Evolutionary conservation across 2,797 vertebrate species (phyloP).

Genomic region (Tapera naevia): DNA sequence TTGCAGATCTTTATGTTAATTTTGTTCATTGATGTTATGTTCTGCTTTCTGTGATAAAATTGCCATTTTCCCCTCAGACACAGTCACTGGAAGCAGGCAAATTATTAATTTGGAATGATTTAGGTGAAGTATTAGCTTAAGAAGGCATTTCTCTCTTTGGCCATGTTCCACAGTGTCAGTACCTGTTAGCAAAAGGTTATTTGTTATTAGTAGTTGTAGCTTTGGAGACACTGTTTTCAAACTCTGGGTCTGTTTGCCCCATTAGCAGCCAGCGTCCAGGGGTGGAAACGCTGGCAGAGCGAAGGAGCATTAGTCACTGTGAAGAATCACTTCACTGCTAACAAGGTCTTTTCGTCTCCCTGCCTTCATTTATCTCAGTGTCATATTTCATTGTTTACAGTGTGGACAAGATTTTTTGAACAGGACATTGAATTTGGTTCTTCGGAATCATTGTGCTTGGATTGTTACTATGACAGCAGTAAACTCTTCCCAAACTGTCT

Average conservation of each 20-base stretch:
- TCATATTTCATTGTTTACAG: not conserved
- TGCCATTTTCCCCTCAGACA: not conserved
- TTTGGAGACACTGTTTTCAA: not conserved
- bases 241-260: not conserved
- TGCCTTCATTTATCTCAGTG: not conserved
- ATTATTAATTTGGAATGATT: not conserved
- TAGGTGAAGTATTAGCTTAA: not conserved
- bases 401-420: not conserved
- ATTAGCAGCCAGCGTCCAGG: not conserved
- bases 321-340: not conserved
- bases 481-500: not conserved
- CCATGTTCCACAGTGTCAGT: not conserved
- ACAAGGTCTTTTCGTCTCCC: not conserved
- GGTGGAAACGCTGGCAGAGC: not conserved
- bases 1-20: not conserved
- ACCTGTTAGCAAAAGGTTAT: not conserved
- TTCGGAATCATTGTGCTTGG: not conserved
- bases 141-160: not conserved
- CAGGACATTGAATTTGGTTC: not conserved
- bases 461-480: not conserved
- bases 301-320: not conserved
- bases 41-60: not conserved
- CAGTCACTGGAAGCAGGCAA: not conserved
- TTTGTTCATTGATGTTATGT: not conserved
- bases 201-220: not conserved